Evolutionary conservation across 2,113 vertebrate genomes (phyloP), one percentile per base, ranked within the genome.

Genomic region (Calyptommatus sinebrachiatus): DNA sequence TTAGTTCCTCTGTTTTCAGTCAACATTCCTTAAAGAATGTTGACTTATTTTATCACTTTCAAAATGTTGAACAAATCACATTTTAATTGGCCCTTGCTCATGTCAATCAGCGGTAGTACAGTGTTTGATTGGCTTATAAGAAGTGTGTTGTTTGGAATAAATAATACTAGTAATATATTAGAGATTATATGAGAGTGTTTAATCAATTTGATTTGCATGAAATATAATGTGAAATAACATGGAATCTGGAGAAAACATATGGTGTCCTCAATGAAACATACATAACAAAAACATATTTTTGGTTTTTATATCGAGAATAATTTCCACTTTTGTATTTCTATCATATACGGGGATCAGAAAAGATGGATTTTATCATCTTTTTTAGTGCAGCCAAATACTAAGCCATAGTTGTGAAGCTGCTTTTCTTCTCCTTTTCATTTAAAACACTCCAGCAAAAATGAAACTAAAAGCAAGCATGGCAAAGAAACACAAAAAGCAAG

Each of bases 401-500:
- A 85, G 91, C 91, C 92, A 95, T 93, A 91, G 93, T 93, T 88
- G 82, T 82, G 26, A 83, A 73, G 76, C 88, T 88, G 89, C 90
- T 92, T 93, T 94, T 95, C 86, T 93, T 92, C 92, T 90, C 90
- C 88, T 90, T 93, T 91, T 82, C 79, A 72, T 71, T 88, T 90
- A 86, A 89, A 94, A 93, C 91, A 79, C 87, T 91, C 88, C 81
- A 69, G 84, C 85, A 84, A 92, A 86, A 60, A 89, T 90, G 77
- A 88, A 18, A 73, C 86, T 76, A 31, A 89, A 83, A 69, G 82
- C 87, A 22, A 92, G 88, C 92, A 93, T 91, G 89, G 90, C 82
- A 77, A 83, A 90, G 83, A 90, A 90, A 87, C 5, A 81, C 86
- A 96, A 96, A 97, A 96, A 94, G 94, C 91, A 88, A 94, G 92